Evolutionary conservation across 2,113 vertebrate genomes (phyloP), one percentile per base, ranked within the genome.

Genomic region (Mixornis gularis): DNA sequence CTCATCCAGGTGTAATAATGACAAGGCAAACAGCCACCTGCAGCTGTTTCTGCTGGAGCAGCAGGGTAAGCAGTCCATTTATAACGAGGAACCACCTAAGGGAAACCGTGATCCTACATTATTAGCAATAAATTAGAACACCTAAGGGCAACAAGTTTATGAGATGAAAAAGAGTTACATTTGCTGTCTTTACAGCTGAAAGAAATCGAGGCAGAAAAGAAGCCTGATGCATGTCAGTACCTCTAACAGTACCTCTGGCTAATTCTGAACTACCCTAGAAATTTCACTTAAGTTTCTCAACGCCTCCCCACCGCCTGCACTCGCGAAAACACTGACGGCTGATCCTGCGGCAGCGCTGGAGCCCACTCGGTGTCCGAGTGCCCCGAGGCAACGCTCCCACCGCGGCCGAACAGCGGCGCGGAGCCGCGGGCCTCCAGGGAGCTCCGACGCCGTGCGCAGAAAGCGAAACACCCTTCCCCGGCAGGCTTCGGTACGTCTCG

Each of bases 311-410:
- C 10, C 22, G 36, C 30, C 60, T 3, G 43, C 59, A 63, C 62
- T 74, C 3, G 6, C 7, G 48, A 14, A 40, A 51, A 14, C 52
- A 13, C 38, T 2, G 51, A 4, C 26, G 52, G 48, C 5, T 1
- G 69, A 24, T 26, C 4, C 1, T 6, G 46, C 1, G 7, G 70
- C 21, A 1, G 40, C 32, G 3, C 17, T 0, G 74, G 63, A 52
- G 58, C 34, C 48, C 16, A 7, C 56, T 19, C 7, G 3, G 46
- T 24, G 60, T 21, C 73, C 87, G 25, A 15, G 71, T 0, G 74
- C 13, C 74, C 53, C 66, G 3, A 9, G 1, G 48, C 0, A 20
- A 12, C 0, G 5, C 82, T 13, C 70, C 17, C 66, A 3, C 27
- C 8, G 24, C 30, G 30, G 70, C 73, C 32, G 13, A 79, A 32